Evolutionary conservation across 2,113 vertebrate species (phyloP).

Genomic region (Gnathonemus echidnorhynchus): DNA sequence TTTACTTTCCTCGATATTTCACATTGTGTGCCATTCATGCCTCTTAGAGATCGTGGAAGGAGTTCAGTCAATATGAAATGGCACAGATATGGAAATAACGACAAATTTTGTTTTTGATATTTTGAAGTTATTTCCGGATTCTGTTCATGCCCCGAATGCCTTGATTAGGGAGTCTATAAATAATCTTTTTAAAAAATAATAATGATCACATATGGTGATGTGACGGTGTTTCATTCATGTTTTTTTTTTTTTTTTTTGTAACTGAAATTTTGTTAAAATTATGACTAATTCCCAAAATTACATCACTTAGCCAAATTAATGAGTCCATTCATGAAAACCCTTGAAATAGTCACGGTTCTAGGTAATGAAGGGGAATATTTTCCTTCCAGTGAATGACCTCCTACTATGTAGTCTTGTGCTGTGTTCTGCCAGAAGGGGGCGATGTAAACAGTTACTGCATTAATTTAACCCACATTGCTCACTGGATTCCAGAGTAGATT

Average conservation of each 20-base stretch:
- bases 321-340: not conserved
- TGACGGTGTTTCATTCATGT: not conserved
- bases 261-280: not conserved
- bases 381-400: not conserved
- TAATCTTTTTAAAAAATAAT: not conserved
- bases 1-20: not conserved
- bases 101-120: not conserved
- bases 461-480: not conserved
- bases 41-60: not conserved
- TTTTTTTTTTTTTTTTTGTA: not conserved
- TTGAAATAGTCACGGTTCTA: not conserved
- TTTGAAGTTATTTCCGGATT: not conserved
- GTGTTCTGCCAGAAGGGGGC: slow-evolving; percentile 9
- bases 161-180: not conserved
- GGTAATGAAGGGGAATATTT: not conserved
- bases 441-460: not conserved
- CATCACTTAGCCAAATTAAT: not conserved
- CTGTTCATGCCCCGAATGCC: not conserved
- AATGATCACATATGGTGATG: not conserved
- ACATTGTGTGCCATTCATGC: not conserved
- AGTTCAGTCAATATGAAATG: not conserved
- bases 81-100: not conserved
- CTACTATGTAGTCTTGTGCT: not conserved
- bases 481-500: not conserved
- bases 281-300: not conserved